Conservation (phyloP, 1,140 invertebrate genomes). For the Drosophila cardini region DNA sequence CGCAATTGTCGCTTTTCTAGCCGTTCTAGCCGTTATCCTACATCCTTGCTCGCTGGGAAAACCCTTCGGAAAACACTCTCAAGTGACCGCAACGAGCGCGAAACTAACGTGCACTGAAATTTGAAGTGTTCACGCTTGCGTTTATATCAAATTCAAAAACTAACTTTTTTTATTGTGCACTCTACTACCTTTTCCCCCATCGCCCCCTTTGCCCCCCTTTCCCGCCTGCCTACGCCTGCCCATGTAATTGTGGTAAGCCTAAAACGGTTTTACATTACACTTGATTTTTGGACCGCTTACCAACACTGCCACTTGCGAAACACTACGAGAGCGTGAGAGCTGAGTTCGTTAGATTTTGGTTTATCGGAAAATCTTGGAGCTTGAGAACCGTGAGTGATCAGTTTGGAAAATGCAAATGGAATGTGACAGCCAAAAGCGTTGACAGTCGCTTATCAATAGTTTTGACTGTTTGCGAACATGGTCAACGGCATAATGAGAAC, state of each 20-base stretch:
- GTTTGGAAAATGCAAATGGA: conserved; percentile 39
- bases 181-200: too few relatives aligned
- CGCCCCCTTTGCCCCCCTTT: not conserved
- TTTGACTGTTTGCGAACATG: conserved; percentile 47
- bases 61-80: too few relatives aligned
- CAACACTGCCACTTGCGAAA: conserved; percentile 71
- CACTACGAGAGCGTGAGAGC: conserved; percentile 49
- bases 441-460: conserved; percentile 69
- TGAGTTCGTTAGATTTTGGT: not conserved
- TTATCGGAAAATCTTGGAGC: too few relatives aligned
- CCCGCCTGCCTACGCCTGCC: not conserved
- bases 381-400: not conserved
- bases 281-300: conserved; percentile 51
- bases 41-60: not conserved
- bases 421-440: conserved; percentile 35
- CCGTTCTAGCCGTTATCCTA: conserved; percentile 30
- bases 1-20: conserved; percentile 10
- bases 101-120: conserved; percentile 70
- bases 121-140: conserved; percentile 40
- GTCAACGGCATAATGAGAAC: conserved; percentile 8
- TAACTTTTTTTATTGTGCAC: not conserved
- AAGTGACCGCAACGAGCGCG: conserved; percentile 58
- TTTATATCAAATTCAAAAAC: conserved; percentile 70
- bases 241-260: conserved; percentile 49
- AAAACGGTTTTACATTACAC: conserved; percentile 69